Evolutionary conservation across 2,797 vertebrate species (phyloP), one percentile per base, ranked within the genome.

Genomic region (Odontamblyopus rebecca): DNA sequence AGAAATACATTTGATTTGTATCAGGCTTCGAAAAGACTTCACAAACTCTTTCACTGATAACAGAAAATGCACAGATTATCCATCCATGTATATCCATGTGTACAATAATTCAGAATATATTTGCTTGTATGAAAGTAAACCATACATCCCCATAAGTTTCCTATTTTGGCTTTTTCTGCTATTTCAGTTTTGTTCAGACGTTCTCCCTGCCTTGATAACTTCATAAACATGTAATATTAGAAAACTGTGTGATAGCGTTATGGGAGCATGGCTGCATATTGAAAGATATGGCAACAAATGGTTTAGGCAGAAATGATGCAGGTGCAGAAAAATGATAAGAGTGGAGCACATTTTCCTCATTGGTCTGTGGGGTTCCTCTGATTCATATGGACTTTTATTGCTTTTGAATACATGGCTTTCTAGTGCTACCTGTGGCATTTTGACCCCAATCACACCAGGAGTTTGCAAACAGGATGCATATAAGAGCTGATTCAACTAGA

Each of bases 301-400:
- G n/a, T 19, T 51, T 15, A 32, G 57, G 12, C 4, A 32, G 38
- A 11, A 30, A 57, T 68, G 60, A 29, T 63, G 78, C 74, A 82
- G 76, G 72, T 81, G 80, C 74, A 16, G n/a, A 60, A 6, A 9
- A 51, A 27, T 67, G 82, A 84, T 80, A 80, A 79, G 67, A 7
- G 38, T 50, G 30, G 50, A 13, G 12, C 59, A 16, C 11, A 2
- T 71, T 67, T 53, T 35, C 59, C 57, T 50, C 65, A 15, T 54
- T 66, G 65, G 35, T 35, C 29, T 19, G 32, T n/a, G 70, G 67
- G 26, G 11, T 27, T 26, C 57, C 57, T 27, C 9, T 2, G 32
- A 54, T 69, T 69, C 29, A n/a, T 2, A 5, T 50, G 38, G 48
- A 75, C 57, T 70, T 65, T 26, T 60, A 32, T 18, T 29, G n/a